Conservation (phyloP, 2,888 invertebrate species). For the Tipula vernalis region DNA sequence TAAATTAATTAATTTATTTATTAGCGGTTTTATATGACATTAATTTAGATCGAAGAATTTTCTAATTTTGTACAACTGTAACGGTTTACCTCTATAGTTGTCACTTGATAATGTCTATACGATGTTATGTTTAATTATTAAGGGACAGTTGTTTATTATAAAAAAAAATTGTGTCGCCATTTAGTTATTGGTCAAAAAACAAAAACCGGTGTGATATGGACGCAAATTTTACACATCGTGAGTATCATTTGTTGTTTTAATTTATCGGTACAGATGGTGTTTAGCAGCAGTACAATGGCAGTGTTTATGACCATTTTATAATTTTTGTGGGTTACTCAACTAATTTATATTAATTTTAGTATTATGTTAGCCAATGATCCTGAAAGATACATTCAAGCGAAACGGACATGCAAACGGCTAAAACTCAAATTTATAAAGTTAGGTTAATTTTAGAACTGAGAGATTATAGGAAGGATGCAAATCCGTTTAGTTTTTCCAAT, state of each 20-base stretch:
- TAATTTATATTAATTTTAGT: not conserved
- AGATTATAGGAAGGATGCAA: no score
- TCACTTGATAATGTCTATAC: not conserved
- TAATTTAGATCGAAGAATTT: constrained; percentile 4
- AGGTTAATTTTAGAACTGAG: no score
- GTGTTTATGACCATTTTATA: not conserved
- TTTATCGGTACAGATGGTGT: not conserved
- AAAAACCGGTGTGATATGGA: not conserved
- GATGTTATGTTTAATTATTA: not conserved
- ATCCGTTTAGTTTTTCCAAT: no score
- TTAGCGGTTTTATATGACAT: constrained; percentile 4
- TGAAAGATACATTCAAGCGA: not conserved
- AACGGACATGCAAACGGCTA: not conserved
- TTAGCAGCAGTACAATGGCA: not conserved
- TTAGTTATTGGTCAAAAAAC: not conserved
- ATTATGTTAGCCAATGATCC: no score
- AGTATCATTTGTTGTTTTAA: not conserved
- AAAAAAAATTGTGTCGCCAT: not conserved
- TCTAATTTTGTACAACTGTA: not conserved
- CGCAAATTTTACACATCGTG: not conserved
- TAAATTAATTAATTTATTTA: not conserved
- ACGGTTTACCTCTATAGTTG: constrained; percentile 4
- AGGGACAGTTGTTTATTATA: not conserved
- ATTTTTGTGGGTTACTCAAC: not conserved
- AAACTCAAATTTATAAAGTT: no score